Evolutionary conservation across 2,888 invertebrate genomes (phyloP).

Genomic region (Cenopis cana): DNA sequence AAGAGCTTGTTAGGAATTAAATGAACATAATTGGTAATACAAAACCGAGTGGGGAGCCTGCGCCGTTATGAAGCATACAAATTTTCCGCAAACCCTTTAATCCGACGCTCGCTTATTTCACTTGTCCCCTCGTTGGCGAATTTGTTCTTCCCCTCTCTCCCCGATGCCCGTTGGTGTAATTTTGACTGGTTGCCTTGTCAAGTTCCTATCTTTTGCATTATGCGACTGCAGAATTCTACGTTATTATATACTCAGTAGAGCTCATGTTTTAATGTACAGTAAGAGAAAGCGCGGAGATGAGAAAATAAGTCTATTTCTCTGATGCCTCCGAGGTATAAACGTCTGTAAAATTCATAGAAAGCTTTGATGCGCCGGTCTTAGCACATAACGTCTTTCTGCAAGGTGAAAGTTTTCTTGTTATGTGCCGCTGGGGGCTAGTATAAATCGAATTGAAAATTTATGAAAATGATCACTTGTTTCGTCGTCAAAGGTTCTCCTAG

Average conservation of each 20-base stretch:
- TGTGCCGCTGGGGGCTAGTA: constrained; percentile 62
- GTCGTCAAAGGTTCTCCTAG: constrained; percentile 1
- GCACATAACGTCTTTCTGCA: constrained; percentile 55
- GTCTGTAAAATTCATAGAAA: constrained; percentile 67
- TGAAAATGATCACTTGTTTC: constrained; percentile 32
- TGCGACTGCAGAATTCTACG: constrained; percentile 6
- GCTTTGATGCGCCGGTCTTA: constrained; percentile 65
- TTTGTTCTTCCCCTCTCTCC: constrained; percentile 61
- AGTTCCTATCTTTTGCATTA: constrained; percentile 6
- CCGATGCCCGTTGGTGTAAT: constrained; percentile 74
- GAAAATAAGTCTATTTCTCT: constrained; percentile 54
- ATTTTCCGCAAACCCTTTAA: constrained; percentile 83
- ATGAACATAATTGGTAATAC: constrained; percentile 83
- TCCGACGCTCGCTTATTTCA: constrained; percentile 81
- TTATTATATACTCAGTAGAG: not conserved
- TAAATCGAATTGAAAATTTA: constrained; percentile 36
- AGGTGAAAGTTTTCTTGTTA: constrained; percentile 61
- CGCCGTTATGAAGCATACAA: constrained; percentile 78
- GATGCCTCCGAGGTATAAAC: constrained; percentile 65
- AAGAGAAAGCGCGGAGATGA: not conserved
- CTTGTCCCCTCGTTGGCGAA: constrained; percentile 79
- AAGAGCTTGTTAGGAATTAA: constrained; percentile 73
- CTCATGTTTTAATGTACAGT: constrained; percentile 1
- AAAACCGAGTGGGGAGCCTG: constrained; percentile 74
- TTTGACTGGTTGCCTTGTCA: constrained; percentile 3